phyloP scores from a whole-genome alignment of 2,888 invertebrate species.

The Adelognathus sp. region DNA sequence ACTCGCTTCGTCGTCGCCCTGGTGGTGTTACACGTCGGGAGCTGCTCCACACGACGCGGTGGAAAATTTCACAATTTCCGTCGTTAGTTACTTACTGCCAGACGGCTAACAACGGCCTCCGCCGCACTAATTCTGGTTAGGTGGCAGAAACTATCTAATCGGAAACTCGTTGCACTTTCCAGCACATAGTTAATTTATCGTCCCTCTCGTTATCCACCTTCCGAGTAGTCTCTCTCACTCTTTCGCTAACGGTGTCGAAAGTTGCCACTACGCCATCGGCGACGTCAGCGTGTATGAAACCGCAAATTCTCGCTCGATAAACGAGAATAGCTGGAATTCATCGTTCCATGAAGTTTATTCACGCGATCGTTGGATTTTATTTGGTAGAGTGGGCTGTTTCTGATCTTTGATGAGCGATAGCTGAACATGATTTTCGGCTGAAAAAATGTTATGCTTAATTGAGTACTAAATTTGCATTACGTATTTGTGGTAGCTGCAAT shows the following conservation, averaged over 20 bases:
- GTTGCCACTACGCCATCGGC: constrained; percentile 29
- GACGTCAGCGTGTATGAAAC: constrained; percentile 13
- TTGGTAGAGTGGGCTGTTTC: neutral
- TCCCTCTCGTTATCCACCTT: neutral
- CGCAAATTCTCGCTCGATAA: constrained; percentile 12
- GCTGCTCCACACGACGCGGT: neutral
- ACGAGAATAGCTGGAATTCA: neutral
- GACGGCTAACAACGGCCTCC: constrained; percentile 56
- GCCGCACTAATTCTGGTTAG: constrained; percentile 48
- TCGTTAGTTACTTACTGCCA: constrained; percentile 60
- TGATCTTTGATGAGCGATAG: no score
- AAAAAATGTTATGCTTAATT: no score
- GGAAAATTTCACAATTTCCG: constrained; percentile 58
- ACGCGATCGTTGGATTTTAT: neutral
- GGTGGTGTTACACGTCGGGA: constrained; percentile 9
- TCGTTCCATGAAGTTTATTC: neutral
- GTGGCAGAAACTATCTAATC: constrained; percentile 52
- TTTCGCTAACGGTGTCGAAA: constrained; percentile 15
- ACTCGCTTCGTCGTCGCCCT: constrained; percentile 2
- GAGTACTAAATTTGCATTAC: no score
- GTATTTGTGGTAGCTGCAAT: no score
- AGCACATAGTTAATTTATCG: constrained; percentile 35
- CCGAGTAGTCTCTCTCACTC: neutral
- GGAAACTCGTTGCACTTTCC: constrained; percentile 54
- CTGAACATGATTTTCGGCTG: no score